These are phyloP conservation scores for Antennarius striatus DNA, from an alignment of 2,113 vertebrate genomes.

Conservation along the genomic window DNA sequence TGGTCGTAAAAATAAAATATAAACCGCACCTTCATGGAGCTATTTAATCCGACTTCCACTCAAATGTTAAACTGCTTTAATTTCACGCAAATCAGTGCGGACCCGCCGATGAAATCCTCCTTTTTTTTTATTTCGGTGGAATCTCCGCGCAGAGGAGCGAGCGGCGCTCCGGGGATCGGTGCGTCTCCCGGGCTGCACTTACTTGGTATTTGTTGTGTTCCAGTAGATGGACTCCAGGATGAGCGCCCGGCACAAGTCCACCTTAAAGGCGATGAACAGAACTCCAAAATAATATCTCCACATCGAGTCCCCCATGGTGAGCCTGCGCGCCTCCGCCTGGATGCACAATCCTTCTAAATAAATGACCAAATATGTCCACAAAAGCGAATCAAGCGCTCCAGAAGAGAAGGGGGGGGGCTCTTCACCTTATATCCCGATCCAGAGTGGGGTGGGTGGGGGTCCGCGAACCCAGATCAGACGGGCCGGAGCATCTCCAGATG, in stretches of 20 bases:
- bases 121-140: too few species aligned
- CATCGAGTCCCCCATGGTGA: constrained; percentile 85
- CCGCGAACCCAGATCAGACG: constrained; percentile 36
- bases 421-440: constrained; percentile 65
- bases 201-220: constrained; percentile 99
- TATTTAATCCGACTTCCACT: too few species aligned
- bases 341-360: constrained; percentile 54
- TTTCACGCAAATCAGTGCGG: too few species aligned
- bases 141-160: too few species aligned
- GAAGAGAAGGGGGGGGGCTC: constrained; percentile 3
- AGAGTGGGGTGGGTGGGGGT: constrained; percentile 15
- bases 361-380: constrained; percentile 27
- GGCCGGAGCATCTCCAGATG: constrained; percentile 54
- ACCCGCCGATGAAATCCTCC: too few species aligned
- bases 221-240: constrained; percentile 98
- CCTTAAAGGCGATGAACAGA: constrained; percentile 90
- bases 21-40: too few species aligned
- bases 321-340: constrained; percentile 65
- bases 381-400: constrained; percentile 32
- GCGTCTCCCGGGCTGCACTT: constrained; percentile 69
- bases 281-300: constrained; percentile 96
- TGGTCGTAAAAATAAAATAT: too few species aligned
- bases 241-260: constrained; percentile 89
- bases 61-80: too few species aligned
- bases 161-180: background rate